Conservation (phyloP, 1,140 invertebrate species). For the Apis cerana region DNA sequence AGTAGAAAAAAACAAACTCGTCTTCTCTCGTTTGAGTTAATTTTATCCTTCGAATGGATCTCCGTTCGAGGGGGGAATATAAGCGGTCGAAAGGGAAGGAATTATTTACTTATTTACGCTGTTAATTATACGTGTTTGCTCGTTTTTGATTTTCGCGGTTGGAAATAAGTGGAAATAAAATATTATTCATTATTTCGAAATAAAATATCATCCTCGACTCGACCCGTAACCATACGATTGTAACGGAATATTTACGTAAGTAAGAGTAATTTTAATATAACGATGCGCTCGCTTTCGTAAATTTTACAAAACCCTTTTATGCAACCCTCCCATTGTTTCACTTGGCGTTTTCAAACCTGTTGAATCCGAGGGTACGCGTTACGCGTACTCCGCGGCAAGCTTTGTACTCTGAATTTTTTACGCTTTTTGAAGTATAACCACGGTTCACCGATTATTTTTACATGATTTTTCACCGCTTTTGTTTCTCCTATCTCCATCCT, state of each 20-base stretch:
- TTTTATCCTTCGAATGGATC: background rate
- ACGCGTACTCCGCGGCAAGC: background rate
- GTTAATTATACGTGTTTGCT: too few species aligned
- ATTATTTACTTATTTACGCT: too few species aligned
- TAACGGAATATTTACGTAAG: background rate
- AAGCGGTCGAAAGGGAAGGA: too few species aligned
- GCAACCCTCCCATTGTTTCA: background rate
- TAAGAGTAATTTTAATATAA: background rate
- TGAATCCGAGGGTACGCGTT: background rate
- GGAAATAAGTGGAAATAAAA: background rate
- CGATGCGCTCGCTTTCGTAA: background rate
- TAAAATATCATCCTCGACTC: too few species aligned
- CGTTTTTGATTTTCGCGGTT: too few species aligned
- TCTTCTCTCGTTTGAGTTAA: constrained; percentile 47
- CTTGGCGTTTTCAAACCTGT: background rate
- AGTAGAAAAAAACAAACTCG: constrained; percentile 14
- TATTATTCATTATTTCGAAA: background rate
- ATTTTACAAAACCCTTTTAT: background rate
- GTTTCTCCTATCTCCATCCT: background rate
- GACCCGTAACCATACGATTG: background rate
- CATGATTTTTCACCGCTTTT: background rate
- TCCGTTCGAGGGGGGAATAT: too few species aligned
- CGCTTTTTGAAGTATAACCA: background rate
- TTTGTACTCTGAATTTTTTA: background rate
- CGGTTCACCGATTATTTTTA: background rate